Evolutionary conservation across 2,113 vertebrate species (phyloP), one percentile per base, ranked within the genome.

Genomic region (Monarcha castaneiventris): DNA sequence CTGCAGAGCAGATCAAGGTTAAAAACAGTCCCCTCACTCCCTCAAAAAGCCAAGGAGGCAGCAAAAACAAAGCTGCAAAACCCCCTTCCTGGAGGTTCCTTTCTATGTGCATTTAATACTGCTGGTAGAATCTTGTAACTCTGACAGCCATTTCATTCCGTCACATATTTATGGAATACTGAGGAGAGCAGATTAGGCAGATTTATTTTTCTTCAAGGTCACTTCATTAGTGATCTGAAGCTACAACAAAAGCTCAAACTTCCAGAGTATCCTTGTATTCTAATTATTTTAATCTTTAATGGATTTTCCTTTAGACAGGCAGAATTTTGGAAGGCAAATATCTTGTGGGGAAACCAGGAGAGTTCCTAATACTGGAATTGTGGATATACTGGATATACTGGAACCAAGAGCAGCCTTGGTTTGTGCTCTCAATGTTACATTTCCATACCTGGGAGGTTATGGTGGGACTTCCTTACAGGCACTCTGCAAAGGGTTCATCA

Each of bases 141-240:
- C 64, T 77, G 78, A 91, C 51, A 85, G 62, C 8, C 51, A 67
- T 76, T 94, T 91, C 63, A 95, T 67, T 77, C 55, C 43, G 26
- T 80, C 72, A 54, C 33, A 8, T 67, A 90, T 91, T 91, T 95
- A 59, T 73, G 59, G 55, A 94, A 62, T 25, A 54, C 26, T 37
- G 48, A 88, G 30, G 11, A 88, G 16, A 49, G 56, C 13, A 88
- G 59, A 79, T 35, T 21, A 95, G 27, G 59, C 39, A 86, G 78
- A 81, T 90, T 86, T 80, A 58, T 84, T 87, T 80, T 22, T 25
- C n/a, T 90, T 80, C 79, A 94, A 74, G 75, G 82, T 93, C 75
- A 90, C 35, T 74, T 14, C 27, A 77, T 71, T 32, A 59, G 41
- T 71, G n/a, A 64, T 82, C 25, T 78, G 46, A 91, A 87, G 4